phyloP scores from a whole-genome alignment of 1,140 invertebrate species.

The Pseudoatta argentina region DNA sequence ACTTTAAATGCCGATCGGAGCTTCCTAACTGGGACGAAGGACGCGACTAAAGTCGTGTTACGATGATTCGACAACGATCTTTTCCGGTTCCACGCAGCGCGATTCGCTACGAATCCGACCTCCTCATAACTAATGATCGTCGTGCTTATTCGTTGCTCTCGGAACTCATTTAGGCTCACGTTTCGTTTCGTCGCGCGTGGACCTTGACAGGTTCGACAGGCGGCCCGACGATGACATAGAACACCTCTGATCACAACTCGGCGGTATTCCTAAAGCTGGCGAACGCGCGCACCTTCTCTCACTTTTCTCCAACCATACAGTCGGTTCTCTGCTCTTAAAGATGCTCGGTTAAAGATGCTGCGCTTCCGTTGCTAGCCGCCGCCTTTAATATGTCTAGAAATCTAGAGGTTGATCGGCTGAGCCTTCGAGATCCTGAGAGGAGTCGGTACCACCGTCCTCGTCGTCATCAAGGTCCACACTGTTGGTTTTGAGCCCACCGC shows the following conservation, averaged over 20 bases:
- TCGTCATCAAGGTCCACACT: constrained; percentile 87
- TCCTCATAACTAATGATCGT: constrained; percentile 48
- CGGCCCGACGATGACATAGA: constrained; percentile 46
- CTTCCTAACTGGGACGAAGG: constrained; percentile 36
- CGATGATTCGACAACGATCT: constrained; percentile 28
- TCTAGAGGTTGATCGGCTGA: constrained; percentile 92
- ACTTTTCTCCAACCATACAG: not conserved
- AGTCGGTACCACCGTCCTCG: constrained; percentile 90
- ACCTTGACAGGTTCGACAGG: constrained; percentile 21
- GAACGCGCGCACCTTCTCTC: constrained; percentile 31
- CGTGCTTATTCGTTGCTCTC: constrained; percentile 64
- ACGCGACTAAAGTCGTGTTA: constrained; percentile 26
- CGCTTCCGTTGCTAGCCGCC: constrained; percentile 39
- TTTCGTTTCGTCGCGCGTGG: constrained; percentile 39
- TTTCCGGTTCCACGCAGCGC: constrained; percentile 8
- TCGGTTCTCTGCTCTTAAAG: constrained; percentile 43
- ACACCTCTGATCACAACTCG: constrained; percentile 66
- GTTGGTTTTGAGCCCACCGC: constrained; percentile 85
- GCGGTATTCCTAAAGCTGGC: constrained; percentile 31
- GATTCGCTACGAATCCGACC: not conserved
- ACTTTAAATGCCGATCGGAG: constrained; percentile 45
- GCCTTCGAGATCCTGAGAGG: constrained; percentile 90
- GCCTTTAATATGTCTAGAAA: constrained; percentile 88
- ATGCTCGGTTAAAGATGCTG: constrained; percentile 56
- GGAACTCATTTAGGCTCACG: constrained; percentile 65